phyloP scores from a whole-genome alignment of 2,797 vertebrate species.

The Siniperca scherzeri region DNA sequence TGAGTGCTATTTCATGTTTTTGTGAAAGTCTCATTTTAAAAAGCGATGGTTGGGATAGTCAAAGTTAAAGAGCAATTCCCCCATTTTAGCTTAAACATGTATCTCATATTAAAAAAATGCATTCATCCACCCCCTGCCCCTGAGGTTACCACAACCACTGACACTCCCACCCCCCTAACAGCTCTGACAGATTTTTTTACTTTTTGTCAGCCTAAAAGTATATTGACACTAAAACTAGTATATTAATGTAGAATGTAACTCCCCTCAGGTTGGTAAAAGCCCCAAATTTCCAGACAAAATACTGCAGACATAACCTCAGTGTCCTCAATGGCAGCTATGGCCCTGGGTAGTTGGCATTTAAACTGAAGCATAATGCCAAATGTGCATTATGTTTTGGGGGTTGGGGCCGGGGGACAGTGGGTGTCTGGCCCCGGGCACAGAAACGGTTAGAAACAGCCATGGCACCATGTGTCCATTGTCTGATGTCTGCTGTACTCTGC shows the following conservation, averaged over 20 bases:
- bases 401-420: conserved; percentile 2
- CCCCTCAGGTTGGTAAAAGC: conserved; percentile 9
- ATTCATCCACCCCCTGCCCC: no score
- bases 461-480: conserved; percentile 14
- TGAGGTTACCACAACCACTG: not conserved
- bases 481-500: conserved; percentile 20
- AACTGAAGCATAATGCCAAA: conserved; percentile 43
- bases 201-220: not conserved
- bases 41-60: not conserved
- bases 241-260: no score
- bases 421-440: not conserved
- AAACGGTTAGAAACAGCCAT: conserved; percentile 8
- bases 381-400: conserved; percentile 40
- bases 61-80: not conserved
- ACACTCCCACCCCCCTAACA: not conserved
- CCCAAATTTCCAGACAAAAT: conserved; percentile 9
- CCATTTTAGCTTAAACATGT: not conserved
- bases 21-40: not conserved
- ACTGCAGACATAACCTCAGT: conserved; percentile 28
- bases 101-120: not conserved
- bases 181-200: not conserved
- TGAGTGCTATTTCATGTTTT: not conserved
- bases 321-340: conserved; percentile 24
- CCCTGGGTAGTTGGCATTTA: conserved; percentile 54
- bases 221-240: not conserved